These are phyloP conservation scores for Triplophysa bombifrons DNA, from an alignment of 2,797 vertebrate genomes.

Conservation along the genomic window DNA sequence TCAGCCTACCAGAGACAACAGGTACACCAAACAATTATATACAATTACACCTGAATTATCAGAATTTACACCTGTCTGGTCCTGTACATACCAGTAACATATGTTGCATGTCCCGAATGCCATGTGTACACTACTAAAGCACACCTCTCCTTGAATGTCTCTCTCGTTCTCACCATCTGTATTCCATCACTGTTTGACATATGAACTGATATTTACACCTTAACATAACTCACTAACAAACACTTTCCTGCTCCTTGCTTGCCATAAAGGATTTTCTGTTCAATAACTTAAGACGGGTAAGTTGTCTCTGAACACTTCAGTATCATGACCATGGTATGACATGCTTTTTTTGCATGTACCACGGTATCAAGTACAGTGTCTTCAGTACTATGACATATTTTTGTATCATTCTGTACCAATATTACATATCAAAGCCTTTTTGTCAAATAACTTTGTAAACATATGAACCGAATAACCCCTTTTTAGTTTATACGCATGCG, in stretches of 20 bases:
- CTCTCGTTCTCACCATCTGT: not conserved
- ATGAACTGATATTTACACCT: not conserved
- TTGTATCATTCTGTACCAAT: not conserved
- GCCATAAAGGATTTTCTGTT: conserved; percentile 84
- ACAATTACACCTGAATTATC: not conserved
- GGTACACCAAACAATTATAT: conserved; percentile 65
- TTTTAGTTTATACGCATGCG: conserved; percentile 49
- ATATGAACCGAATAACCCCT: conserved; percentile 31
- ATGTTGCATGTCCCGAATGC: not conserved
- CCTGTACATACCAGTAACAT: not conserved
- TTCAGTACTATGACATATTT: not conserved
- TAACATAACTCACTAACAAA: conserved; percentile 21
- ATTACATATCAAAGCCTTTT: not conserved
- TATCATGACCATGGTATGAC: no score
- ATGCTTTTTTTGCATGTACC: no score
- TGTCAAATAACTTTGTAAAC: not conserved
- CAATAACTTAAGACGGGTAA: conserved; percentile 85
- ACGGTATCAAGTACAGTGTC: not conserved
- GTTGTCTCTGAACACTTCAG: conserved; percentile 52
- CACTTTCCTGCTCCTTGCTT: conserved; percentile 78
- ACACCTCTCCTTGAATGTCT: not conserved
- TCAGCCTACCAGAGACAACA: conserved; percentile 87
- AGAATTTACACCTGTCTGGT: not conserved
- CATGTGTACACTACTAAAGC: not conserved
- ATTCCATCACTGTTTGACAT: not conserved